phyloP scores from a whole-genome alignment of 2,113 vertebrate species.

The Cinclus cinclus region DNA sequence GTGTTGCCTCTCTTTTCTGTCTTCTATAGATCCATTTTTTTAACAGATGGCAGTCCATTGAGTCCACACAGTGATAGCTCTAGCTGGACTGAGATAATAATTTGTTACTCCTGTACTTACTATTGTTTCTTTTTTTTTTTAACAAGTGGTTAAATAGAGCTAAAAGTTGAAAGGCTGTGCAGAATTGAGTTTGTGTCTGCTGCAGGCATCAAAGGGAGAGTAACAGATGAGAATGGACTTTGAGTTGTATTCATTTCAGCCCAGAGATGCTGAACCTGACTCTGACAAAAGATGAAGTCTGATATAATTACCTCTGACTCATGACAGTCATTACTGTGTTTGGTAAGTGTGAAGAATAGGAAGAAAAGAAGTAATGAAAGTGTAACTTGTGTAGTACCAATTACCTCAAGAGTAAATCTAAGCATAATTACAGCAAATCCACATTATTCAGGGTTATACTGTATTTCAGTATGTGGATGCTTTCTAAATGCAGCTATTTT shows the following conservation, averaged over 20 bases:
- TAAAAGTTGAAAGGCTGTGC: neutral
- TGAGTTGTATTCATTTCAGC: neutral
- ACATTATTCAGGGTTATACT: neutral
- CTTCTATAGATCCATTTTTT: neutral
- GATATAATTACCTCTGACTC: neutral
- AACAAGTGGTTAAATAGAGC: neutral
- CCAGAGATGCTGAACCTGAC: neutral
- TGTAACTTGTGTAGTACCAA: neutral
- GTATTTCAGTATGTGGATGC: neutral
- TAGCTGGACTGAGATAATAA: neutral
- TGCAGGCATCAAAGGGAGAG: neutral
- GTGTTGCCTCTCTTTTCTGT: neutral
- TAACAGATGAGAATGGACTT: neutral
- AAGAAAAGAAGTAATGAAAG: neutral
- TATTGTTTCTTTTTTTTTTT: neutral
- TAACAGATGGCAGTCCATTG: neutral
- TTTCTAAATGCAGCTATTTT: neutral
- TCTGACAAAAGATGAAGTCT: neutral
- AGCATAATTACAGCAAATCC: neutral
- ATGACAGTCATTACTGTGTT: neutral
- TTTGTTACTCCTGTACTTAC: neutral
- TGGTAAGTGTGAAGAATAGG: neutral
- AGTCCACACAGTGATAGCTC: neutral
- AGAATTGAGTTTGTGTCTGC: neutral
- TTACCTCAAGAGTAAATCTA: neutral